These are phyloP conservation scores for Capreolus pygargus DNA, from an alignment of 2,113 vertebrate genomes.

Conservation along the genomic window DNA sequence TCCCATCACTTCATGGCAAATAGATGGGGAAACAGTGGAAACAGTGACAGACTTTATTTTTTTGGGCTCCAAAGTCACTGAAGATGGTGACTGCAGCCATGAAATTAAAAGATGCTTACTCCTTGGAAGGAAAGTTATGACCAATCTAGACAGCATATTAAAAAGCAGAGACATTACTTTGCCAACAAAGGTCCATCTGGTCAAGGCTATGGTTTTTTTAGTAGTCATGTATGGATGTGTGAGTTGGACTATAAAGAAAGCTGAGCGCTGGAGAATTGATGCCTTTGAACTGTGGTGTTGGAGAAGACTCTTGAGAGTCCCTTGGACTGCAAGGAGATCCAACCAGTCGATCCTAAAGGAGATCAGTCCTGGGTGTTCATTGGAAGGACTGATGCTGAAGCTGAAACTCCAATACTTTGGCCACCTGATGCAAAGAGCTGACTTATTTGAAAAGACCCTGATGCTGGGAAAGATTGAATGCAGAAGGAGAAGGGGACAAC, in stretches of 20 bases:
- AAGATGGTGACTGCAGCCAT: neutral
- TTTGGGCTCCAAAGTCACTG: rapidly evolving
- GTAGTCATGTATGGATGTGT: neutral
- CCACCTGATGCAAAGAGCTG: neutral
- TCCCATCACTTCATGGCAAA: neutral
- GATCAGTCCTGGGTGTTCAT: neutral
- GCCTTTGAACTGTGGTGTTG: neutral
- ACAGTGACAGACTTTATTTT: neutral
- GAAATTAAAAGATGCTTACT: neutral
- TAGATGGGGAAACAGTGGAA: neutral
- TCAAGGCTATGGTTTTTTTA: neutral
- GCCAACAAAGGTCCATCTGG: neutral
- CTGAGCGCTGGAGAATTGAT: rapidly evolving
- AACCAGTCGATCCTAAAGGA: neutral
- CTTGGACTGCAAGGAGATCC: neutral
- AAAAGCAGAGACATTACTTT: neutral
- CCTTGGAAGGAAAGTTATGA: neutral
- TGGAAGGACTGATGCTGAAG: neutral
- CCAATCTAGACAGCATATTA: rapidly evolving
- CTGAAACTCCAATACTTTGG: neutral
- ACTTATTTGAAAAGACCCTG: neutral
- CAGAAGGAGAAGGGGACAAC: neutral
- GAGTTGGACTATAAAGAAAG: neutral
- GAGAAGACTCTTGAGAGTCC: neutral
- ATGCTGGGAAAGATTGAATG: neutral